Percentiles rank a stretch among this genome's conserved stretches.
Conservation (phyloP, 2,888 invertebrate genomes). For the Lasioglossum lativentre region DNA sequence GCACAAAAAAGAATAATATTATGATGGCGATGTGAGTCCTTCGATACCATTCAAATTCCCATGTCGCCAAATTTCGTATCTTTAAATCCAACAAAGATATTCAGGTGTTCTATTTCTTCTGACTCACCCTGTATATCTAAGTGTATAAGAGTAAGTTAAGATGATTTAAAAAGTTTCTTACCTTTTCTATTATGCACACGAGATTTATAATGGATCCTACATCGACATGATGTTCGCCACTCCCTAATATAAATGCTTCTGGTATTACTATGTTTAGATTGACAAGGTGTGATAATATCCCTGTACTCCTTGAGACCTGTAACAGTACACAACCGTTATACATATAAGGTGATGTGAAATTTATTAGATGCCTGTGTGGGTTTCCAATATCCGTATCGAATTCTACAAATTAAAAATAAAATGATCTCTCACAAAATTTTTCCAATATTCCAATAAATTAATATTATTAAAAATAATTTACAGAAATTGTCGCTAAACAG, state of each 20-base stretch:
- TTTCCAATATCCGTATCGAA: neutral
- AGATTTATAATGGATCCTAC: conserved; percentile 95
- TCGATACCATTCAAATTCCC: no score
- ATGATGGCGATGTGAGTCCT: no score
- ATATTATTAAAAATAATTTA: neutral
- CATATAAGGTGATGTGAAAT: neutral
- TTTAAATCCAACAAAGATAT: no score
- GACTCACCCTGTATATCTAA: no score
- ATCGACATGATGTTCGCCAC: conserved; percentile 95
- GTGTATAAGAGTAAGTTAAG: neutral
- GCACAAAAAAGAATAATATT: no score
- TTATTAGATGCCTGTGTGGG: neutral
- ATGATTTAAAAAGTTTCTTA: conserved; percentile 83
- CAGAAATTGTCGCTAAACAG: neutral
- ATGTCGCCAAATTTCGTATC: no score
- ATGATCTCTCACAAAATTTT: neutral
- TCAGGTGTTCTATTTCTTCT: no score
- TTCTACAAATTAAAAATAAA: neutral
- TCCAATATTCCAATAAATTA: neutral
- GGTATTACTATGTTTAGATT: conserved; percentile 95
- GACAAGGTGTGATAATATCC: conserved; percentile 94
- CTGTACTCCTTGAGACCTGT: conserved; percentile 93
- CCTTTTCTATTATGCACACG: conserved; percentile 96
- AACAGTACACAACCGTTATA: conserved; percentile 40
- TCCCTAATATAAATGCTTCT: conserved; percentile 93